Conservation (phyloP, 2,113 vertebrate species). For the Porphyrio hochstetteri region DNA sequence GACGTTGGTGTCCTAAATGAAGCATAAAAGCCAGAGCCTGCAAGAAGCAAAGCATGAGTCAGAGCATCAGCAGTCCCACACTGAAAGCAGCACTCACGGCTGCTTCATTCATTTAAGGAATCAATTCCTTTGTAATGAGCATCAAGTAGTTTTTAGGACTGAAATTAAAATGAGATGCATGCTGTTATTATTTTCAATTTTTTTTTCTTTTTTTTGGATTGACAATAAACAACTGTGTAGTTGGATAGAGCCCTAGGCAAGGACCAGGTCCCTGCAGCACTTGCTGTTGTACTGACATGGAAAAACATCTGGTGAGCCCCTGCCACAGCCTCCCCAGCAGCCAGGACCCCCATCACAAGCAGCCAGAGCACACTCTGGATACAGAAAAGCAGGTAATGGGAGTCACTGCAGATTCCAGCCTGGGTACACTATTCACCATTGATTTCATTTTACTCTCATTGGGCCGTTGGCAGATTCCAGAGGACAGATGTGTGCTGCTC, state of each 20-base stretch:
- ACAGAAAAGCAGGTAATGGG: background rate
- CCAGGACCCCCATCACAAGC: background rate
- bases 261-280: background rate
- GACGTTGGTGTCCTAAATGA: conserved; percentile 23
- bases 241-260: background rate
- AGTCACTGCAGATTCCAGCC: background rate
- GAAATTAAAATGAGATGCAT: background rate
- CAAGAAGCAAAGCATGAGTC: conserved; percentile 19
- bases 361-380: background rate
- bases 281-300: background rate
- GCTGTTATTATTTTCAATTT: background rate
- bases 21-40: background rate
- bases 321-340: background rate
- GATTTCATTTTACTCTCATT: background rate
- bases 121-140: conserved; percentile 19
- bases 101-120: conserved; percentile 48
- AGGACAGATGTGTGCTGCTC: background rate
- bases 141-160: conserved; percentile 13
- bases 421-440: background rate
- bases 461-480: background rate
- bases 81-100: background rate
- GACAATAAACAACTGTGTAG: background rate
- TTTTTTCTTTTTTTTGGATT: background rate
- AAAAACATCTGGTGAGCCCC: background rate
- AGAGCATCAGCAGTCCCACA: background rate